These are phyloP conservation scores for Xiphophorus couchianus DNA, from an alignment of 2,113 vertebrate species.

Conservation along the genomic window DNA sequence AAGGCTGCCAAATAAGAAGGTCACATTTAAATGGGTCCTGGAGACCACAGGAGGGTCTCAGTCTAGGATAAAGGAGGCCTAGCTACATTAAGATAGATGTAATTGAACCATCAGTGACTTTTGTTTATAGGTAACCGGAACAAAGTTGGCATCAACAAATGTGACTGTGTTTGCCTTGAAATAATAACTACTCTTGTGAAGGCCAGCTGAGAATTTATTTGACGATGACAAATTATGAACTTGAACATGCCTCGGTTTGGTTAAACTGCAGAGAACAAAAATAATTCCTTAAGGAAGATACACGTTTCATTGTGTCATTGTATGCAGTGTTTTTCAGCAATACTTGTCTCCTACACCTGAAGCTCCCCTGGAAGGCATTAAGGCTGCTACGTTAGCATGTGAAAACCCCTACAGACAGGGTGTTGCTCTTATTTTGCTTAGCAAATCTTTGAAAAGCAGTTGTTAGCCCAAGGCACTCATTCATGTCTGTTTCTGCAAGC, in stretches of 20 bases:
- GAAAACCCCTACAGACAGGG: slow-evolving; percentile 15
- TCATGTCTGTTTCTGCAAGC: slow-evolving; percentile 1
- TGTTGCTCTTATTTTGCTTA: slow-evolving; percentile 15
- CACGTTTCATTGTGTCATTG: background rate
- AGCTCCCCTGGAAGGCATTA: background rate
- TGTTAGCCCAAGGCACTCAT: slow-evolving; percentile 8
- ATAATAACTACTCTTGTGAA: no score
- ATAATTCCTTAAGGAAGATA: background rate
- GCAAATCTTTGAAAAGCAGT: slow-evolving; percentile 5
- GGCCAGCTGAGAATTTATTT: background rate
- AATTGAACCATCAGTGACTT: no score
- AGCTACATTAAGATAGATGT: no score
- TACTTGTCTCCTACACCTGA: background rate
- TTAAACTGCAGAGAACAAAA: background rate
- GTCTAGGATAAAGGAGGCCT: no score
- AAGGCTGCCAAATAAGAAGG: no score
- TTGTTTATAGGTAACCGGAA: no score
- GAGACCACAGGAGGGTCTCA: no score
- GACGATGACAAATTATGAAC: background rate
- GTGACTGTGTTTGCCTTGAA: no score
- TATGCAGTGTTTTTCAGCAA: background rate
- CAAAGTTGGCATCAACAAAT: no score
- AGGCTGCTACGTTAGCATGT: slow-evolving; percentile 15
- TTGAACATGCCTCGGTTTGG: background rate
- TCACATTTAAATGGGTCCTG: no score